These are phyloP conservation scores for Anodontia alba DNA, from an alignment of 2,888 invertebrate species.

Conservation along the genomic window DNA sequence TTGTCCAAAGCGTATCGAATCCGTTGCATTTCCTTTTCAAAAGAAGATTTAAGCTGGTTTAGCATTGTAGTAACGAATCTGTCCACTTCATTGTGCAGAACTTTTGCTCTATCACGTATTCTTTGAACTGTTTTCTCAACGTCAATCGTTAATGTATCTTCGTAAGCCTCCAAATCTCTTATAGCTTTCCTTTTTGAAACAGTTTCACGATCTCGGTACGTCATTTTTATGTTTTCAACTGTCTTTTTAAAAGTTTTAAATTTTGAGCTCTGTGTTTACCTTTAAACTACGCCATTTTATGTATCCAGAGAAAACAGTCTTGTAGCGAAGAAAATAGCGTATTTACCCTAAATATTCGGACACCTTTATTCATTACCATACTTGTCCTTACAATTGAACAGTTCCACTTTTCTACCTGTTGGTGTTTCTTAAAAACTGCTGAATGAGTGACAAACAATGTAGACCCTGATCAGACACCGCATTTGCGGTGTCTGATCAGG, in stretches of 20 bases:
- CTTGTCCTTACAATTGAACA: too few relatives aligned
- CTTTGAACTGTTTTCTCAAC: slow-evolving; percentile 56
- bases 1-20: slow-evolving; percentile 48
- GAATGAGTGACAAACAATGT: too few relatives aligned
- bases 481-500: too few relatives aligned
- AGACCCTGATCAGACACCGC: too few relatives aligned
- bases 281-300: neutral
- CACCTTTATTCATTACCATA: too few relatives aligned
- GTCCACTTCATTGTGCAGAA: slow-evolving; percentile 50
- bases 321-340: neutral
- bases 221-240: neutral
- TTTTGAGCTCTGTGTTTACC: too few relatives aligned
- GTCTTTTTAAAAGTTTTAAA: neutral
- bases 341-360: too few relatives aligned
- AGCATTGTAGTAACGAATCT: slow-evolving; percentile 44
- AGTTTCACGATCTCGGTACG: slow-evolving; percentile 1
- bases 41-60: slow-evolving; percentile 43
- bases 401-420: too few relatives aligned
- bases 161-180: slow-evolving; percentile 50
- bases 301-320: neutral
- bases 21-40: slow-evolving; percentile 47
- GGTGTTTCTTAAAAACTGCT: too few relatives aligned
- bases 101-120: slow-evolving; percentile 52
- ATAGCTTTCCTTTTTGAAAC: slow-evolving; percentile 41
- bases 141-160: slow-evolving; percentile 53